Percentiles rank a stretch among this genome's conserved stretches.
These are phyloP conservation scores for Serinus canaria DNA, from an alignment of 2,113 vertebrate genomes.

Conservation along the genomic window DNA sequence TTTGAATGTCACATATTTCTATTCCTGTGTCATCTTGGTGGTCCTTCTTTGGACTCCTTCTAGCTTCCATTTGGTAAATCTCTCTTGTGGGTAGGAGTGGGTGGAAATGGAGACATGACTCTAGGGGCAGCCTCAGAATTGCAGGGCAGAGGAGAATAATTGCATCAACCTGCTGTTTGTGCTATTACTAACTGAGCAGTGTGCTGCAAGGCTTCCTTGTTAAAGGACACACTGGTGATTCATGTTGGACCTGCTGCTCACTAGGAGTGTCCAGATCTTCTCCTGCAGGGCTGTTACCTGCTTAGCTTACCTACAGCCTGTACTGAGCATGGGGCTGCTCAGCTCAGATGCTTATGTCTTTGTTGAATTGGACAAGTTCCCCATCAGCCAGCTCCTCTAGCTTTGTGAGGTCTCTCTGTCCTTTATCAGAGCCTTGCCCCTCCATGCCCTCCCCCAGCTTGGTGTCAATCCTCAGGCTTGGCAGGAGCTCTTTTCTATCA, in stretches of 20 bases:
- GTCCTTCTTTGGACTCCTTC: background rate
- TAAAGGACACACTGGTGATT: background rate
- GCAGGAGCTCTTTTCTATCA: background rate
- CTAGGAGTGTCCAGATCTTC: background rate
- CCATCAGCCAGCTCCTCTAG: background rate
- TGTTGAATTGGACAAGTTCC: background rate
- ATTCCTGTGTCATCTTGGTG: background rate
- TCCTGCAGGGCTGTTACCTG: background rate
- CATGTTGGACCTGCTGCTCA: background rate
- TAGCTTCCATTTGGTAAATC: background rate
- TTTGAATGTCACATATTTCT: background rate
- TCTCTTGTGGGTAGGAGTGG: background rate
- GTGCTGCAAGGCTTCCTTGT: background rate
- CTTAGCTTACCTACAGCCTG: background rate
- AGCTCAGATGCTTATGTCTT: background rate
- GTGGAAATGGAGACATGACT: background rate
- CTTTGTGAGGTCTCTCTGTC: background rate
- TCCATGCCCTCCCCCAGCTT: background rate
- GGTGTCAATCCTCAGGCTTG: background rate
- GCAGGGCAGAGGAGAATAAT: background rate
- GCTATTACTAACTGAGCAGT: background rate
- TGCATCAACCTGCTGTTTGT: background rate
- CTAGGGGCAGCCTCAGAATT: background rate
- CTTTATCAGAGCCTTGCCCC: background rate
- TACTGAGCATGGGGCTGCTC: background rate